A percentile compares a stretch with the other conserved stretches of the same genome.
These are phyloP conservation scores for Pseudorectes ferrugineus DNA, from an alignment of 2,113 vertebrate species.

Conservation along the genomic window DNA sequence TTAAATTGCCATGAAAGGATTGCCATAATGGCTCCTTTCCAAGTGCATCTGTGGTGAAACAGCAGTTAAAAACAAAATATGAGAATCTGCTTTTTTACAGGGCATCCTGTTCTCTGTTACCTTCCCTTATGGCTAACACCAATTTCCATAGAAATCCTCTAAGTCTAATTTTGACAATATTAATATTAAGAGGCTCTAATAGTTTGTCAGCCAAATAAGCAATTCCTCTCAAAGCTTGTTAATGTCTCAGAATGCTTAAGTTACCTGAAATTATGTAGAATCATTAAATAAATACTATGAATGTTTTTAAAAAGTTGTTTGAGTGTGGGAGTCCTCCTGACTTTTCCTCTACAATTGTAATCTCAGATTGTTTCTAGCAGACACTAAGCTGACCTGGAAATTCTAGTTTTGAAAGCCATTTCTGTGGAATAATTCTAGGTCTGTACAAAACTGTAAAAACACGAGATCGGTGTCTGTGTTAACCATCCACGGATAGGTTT, in stretches of 20 bases:
- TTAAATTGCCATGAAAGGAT: background rate
- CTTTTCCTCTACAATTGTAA: background rate
- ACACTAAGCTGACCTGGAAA: background rate
- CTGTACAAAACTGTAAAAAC: background rate
- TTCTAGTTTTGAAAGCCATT: background rate
- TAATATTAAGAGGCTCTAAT: background rate
- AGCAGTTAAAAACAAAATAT: background rate
- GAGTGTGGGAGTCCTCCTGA: background rate
- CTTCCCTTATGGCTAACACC: background rate
- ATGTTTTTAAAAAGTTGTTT: background rate
- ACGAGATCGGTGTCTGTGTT: rapidly evolving
- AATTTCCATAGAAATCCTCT: background rate
- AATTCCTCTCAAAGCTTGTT: background rate
- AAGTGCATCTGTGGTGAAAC: background rate
- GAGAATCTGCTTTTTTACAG: background rate
- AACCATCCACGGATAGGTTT: background rate
- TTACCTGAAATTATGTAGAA: background rate
- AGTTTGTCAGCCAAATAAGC: background rate
- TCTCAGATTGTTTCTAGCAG: background rate
- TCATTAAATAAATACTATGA: background rate
- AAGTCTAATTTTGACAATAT: background rate
- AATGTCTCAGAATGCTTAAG: background rate
- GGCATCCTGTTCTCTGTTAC: background rate
- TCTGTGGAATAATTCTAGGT: background rate
- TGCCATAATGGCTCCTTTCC: background rate